Conservation (phyloP, 23 tunicate species). For the Halocynthia aurantium region DNA sequence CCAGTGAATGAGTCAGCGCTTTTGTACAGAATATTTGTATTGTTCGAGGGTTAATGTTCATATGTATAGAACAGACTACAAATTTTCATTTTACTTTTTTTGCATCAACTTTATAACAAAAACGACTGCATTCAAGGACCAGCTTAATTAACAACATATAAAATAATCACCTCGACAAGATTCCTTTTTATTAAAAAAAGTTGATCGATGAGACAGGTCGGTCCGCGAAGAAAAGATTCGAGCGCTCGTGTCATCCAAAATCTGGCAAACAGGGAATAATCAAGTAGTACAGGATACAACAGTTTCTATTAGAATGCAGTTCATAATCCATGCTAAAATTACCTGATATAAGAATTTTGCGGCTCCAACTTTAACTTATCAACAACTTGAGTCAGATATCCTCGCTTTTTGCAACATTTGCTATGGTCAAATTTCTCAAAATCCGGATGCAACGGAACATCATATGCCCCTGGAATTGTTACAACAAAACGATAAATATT, state of each 20-base stretch:
- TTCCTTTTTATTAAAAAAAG: conserved; percentile 36
- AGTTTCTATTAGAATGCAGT: too few species aligned
- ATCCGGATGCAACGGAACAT: not conserved
- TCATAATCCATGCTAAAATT: not conserved
- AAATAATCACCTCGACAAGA: conserved; percentile 33
- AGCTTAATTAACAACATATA: too few species aligned
- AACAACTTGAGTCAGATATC: conserved; percentile 33
- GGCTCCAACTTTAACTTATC: conserved; percentile 19
- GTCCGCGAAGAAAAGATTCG: conserved; percentile 75
- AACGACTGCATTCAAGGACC: too few species aligned
- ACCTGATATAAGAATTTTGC: conserved; percentile 20
- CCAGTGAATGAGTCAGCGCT: too few species aligned
- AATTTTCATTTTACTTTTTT: too few species aligned
- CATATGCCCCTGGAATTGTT: not conserved
- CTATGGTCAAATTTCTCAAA: conserved; percentile 3
- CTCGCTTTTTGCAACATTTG: conserved; percentile 20
- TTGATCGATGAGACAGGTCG: conserved; percentile 21
- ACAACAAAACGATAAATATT: too few species aligned
- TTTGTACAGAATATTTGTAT: too few species aligned
- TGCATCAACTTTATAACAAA: too few species aligned
- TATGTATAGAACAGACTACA: too few species aligned
- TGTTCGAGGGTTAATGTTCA: too few species aligned
- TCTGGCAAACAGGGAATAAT: not conserved
- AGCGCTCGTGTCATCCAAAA: conserved; percentile 81
- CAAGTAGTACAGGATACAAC: not conserved